Evolutionary conservation across 1,140 invertebrate genomes (phyloP), one percentile per base, ranked within the genome.

Genomic region (Ips typographus): DNA sequence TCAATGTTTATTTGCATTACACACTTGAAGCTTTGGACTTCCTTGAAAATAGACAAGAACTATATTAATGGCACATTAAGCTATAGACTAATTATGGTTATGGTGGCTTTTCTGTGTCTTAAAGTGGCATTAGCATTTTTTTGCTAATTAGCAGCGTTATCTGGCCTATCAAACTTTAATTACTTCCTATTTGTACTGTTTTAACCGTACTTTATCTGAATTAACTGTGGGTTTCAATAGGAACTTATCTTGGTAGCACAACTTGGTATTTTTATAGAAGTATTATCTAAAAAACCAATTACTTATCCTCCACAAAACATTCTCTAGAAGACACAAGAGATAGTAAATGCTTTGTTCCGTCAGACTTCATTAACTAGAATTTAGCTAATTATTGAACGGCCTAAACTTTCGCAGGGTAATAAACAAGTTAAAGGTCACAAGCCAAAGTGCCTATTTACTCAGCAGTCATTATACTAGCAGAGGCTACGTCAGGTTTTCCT

Each of bases 1-100:
- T 49, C 22, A 49, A 49, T 49, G 22, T 49, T 49, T 49, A 49
- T 49, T 49, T 49, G 6, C 44, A 49, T 22, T 49, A 49, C 44
- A 49, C 6, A 49, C 22, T 22, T 49, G 44, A 49, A 8, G 44
- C 44, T 6, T 8, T 49, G 22, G 22, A 49, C 44, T 49, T 49
- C 22, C 44, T 49, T 22, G 44, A 49, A 49, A 49, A 49, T 49
- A 49, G 6, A 22, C 6, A 49, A 49, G 22, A 49, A 49, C 22
- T 6, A 49, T 49, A 1, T 22, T 49, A 49, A 49, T 49, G 44
- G 7, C 6, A 49, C 7, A 49, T 22, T 49, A 8, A 49, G 44
- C 7, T 6, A 49, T 49, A 22, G 22, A 8, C 44, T 49, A 8
- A 22, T 49, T 49, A 49, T 49, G 44, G 22, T 22, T 49, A 49